phyloP scores from a whole-genome alignment of 2,113 vertebrate species.

The Parus major region DNA sequence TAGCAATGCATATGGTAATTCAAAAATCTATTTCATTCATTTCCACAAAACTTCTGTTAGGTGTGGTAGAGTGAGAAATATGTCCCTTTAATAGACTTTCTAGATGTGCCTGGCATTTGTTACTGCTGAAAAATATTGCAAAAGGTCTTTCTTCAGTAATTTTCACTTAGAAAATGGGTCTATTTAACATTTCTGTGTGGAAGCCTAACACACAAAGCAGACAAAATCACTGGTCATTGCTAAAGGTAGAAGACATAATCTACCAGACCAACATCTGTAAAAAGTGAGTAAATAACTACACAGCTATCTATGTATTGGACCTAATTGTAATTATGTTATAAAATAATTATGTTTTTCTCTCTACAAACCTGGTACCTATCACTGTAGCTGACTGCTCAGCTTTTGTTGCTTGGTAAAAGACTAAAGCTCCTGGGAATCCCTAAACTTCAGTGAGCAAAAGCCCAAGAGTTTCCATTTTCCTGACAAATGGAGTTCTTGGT shows the following conservation, averaged over 20 bases:
- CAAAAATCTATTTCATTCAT: not conserved
- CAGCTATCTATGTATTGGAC: not conserved
- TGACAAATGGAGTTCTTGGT: not conserved
- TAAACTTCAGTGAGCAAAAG: not conserved
- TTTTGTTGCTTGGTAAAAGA: not conserved
- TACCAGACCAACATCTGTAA: not conserved
- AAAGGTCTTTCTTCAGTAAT: conserved; percentile 28
- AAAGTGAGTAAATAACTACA: not conserved
- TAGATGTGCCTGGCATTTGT: not conserved
- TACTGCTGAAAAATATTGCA: not conserved
- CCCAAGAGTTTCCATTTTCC: not conserved
- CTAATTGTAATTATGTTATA: not conserved
- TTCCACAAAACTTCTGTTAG: not conserved
- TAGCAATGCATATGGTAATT: not conserved
- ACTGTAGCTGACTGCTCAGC: not conserved
- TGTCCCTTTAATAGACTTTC: not conserved
- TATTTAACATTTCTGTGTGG: not conserved
- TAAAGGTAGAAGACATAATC: not conserved
- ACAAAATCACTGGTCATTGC: not conserved
- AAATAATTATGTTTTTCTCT: not conserved
- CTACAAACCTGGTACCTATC: not conserved
- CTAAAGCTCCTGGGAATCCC: not conserved
- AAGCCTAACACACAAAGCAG: not conserved
- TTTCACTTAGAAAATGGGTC: not conserved
- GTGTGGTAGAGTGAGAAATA: not conserved